phyloP scores from a whole-genome alignment of 2,888 invertebrate genomes.

The Scrobipalpa atriplicella region DNA sequence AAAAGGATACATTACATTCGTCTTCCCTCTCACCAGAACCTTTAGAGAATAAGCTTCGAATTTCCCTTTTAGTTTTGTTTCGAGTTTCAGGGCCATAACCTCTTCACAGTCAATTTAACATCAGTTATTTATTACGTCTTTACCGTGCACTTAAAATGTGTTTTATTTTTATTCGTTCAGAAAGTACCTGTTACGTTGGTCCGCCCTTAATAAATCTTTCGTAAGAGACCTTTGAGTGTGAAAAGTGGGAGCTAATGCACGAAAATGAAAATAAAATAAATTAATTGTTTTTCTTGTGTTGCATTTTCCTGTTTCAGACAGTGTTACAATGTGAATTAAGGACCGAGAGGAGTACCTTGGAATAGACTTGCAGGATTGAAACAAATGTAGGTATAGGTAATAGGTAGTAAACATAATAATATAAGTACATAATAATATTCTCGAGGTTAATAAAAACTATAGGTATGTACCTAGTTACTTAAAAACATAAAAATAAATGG shows the following conservation, averaged over 20 bases:
- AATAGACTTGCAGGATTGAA: too few relatives aligned
- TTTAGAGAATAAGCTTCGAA: constrained; percentile 47
- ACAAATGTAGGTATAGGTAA: too few relatives aligned
- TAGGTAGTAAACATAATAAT: too few relatives aligned
- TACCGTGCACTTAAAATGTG: constrained; percentile 66
- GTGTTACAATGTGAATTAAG: too few relatives aligned
- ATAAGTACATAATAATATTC: too few relatives aligned
- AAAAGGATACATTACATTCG: constrained; percentile 13
- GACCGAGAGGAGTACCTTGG: too few relatives aligned
- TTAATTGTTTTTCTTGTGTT: not conserved
- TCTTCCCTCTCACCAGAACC: constrained; percentile 26
- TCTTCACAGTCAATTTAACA: constrained; percentile 78
- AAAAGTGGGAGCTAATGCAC: constrained; percentile 15
- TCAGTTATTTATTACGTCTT: constrained; percentile 75
- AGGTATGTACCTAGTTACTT: too few relatives aligned
- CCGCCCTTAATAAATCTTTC: constrained; percentile 18
- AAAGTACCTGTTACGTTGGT: constrained; percentile 17
- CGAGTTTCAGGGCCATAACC: constrained; percentile 69
- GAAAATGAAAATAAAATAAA: not conserved
- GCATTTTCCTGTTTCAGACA: not conserved
- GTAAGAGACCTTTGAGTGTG: constrained; percentile 14
- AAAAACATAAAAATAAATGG: too few relatives aligned
- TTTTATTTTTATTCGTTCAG: constrained; percentile 62
- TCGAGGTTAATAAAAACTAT: too few relatives aligned
- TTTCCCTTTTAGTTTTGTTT: constrained; percentile 58